A percentile compares a stretch with the other conserved stretches of the same genome.
phyloP scores from a whole-genome alignment of 92 coral and sea anemone species.

The Epizoanthus ramosus region DNA sequence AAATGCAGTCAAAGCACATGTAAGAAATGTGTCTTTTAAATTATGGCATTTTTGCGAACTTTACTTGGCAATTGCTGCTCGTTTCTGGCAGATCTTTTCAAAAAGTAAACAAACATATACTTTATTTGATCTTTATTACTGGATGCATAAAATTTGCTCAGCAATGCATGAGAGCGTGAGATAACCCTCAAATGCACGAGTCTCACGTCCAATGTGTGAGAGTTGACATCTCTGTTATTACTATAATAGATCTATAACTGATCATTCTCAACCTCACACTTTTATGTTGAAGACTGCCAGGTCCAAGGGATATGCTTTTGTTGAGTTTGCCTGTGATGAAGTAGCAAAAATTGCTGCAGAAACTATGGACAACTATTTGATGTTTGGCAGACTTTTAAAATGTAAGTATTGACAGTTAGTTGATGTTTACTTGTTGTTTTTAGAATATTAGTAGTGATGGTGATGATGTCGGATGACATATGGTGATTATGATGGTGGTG shows the following conservation, averaged over 20 bases:
- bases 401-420: conserved; percentile 61
- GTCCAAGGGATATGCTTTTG: conserved; percentile 98
- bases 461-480: no score
- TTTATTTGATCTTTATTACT: no score
- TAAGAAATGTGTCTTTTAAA: no score
- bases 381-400: conserved; percentile 96
- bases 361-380: conserved; percentile 97
- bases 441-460: not conserved
- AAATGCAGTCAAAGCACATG: no score
- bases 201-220: no score
- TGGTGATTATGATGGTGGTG: not conserved
- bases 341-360: conserved; percentile 99
- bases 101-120: no score
- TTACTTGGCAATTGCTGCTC: no score
- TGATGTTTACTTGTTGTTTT: not conserved
- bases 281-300: conserved; percentile 72
- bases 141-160: no score
- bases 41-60: no score
- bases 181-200: no score
- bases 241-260: not conserved
- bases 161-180: no score
- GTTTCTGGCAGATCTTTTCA: no score
- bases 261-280: not conserved
- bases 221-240: not conserved
- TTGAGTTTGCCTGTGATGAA: conserved; percentile 97